Evolutionary conservation across 2,113 vertebrate genomes (phyloP).

Genomic region (Climacteris rufus): DNA sequence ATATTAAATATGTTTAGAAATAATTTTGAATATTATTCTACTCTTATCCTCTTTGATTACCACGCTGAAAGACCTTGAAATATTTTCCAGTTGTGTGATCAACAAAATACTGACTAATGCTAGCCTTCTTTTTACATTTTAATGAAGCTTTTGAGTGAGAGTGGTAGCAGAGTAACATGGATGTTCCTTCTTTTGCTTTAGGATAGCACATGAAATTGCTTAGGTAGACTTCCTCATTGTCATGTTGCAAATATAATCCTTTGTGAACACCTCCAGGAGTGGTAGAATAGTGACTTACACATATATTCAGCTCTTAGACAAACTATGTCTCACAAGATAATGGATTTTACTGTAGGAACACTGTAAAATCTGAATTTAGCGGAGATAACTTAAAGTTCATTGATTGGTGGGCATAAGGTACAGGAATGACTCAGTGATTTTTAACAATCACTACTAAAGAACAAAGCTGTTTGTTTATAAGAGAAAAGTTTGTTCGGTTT

Average conservation of each 20-base stretch:
- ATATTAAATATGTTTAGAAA: background rate
- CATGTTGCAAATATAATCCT: background rate
- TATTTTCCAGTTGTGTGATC: background rate
- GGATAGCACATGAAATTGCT: background rate
- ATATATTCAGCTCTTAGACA: background rate
- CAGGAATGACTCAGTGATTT: background rate
- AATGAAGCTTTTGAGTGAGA: background rate
- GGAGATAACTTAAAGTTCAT: background rate
- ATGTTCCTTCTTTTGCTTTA: background rate
- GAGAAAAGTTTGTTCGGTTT: background rate
- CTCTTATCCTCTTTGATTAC: background rate
- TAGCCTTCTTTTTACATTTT: background rate
- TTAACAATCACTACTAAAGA: background rate
- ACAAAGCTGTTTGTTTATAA: background rate
- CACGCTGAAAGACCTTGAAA: background rate
- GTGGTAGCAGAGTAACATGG: background rate
- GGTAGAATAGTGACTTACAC: background rate
- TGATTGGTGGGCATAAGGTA: background rate
- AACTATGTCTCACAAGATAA: background rate
- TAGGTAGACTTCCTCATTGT: background rate
- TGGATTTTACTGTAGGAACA: background rate
- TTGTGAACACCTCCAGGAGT: background rate
- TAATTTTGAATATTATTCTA: background rate
- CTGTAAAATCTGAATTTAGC: background rate
- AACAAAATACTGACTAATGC: background rate